Conservation (phyloP, 2,888 invertebrate species). For the Brachypalpus laphriformis region DNA sequence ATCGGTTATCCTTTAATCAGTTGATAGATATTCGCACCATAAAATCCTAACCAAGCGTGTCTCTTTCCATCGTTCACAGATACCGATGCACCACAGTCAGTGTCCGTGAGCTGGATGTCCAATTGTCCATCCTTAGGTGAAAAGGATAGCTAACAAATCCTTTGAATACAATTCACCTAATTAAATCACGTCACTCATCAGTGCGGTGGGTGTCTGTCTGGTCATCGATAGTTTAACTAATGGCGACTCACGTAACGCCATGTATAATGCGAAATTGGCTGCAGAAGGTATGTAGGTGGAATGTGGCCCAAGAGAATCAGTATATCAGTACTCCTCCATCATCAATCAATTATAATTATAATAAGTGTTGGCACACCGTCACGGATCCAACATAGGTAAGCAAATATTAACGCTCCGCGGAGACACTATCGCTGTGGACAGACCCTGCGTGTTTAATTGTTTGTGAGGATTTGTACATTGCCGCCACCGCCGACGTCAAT, state of each 20-base stretch:
- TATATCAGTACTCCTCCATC: conserved; percentile 20
- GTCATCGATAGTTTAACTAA: conserved; percentile 28
- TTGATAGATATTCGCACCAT: conserved; percentile 53
- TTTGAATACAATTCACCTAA: conserved; percentile 41
- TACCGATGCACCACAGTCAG: no score
- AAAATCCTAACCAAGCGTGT: conserved; percentile 21
- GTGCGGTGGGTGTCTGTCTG: not conserved
- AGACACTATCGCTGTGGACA: conserved; percentile 40
- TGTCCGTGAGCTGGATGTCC: not conserved
- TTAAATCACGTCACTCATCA: conserved; percentile 42
- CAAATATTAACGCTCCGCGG: conserved; percentile 23
- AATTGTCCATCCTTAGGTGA: not conserved
- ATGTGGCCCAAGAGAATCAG: conserved; percentile 20
- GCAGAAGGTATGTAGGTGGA: not conserved
- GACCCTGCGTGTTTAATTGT: not conserved
- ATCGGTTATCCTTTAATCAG: conserved; percentile 69
- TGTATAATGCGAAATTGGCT: not conserved
- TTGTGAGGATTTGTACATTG: not conserved
- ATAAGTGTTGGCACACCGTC: conserved; percentile 61
- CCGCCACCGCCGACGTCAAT: no score
- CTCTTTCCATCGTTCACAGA: not conserved
- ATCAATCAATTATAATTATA: conserved; percentile 61
- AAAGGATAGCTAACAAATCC: conserved; percentile 11
- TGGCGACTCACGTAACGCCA: not conserved
- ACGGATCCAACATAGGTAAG: conserved; percentile 27